phyloP scores from a whole-genome alignment of 2,797 vertebrate species.

The Nasua narica region DNA sequence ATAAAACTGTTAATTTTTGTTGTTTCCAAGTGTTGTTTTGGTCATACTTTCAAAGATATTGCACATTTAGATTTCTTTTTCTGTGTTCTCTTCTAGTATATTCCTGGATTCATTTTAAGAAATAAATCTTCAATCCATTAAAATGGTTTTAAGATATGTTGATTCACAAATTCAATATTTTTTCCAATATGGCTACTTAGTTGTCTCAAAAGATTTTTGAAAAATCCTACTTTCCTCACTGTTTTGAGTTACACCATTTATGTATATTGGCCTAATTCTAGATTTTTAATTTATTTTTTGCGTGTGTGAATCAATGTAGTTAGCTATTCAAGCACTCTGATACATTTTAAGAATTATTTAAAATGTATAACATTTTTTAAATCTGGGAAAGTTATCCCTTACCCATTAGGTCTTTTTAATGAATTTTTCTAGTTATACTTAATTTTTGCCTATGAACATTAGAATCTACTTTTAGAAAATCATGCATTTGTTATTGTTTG shows the following conservation, averaged over 20 bases:
- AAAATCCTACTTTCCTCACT: background rate
- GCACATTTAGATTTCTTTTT: background rate
- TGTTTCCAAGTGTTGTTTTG: background rate
- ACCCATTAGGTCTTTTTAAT: background rate
- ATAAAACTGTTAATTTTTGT: background rate
- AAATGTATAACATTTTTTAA: background rate
- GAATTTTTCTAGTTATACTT: background rate
- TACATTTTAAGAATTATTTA: background rate
- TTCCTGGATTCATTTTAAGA: background rate
- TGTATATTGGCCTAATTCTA: background rate
- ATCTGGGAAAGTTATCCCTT: background rate
- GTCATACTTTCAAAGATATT: background rate
- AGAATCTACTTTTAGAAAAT: background rate
- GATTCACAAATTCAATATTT: background rate
- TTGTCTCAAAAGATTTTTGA: background rate
- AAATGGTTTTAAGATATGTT: background rate
- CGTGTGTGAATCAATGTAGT: background rate
- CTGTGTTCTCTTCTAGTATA: background rate
- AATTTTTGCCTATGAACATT: background rate
- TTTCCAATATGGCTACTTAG: background rate
- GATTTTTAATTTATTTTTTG: background rate
- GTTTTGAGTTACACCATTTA: background rate
- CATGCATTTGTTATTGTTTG: background rate
- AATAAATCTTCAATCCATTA: background rate
- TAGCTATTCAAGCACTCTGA: background rate